These are phyloP conservation scores for Phoenoteleia sp. DNA, from an alignment of 2,888 invertebrate genomes.

Conservation along the genomic window DNA sequence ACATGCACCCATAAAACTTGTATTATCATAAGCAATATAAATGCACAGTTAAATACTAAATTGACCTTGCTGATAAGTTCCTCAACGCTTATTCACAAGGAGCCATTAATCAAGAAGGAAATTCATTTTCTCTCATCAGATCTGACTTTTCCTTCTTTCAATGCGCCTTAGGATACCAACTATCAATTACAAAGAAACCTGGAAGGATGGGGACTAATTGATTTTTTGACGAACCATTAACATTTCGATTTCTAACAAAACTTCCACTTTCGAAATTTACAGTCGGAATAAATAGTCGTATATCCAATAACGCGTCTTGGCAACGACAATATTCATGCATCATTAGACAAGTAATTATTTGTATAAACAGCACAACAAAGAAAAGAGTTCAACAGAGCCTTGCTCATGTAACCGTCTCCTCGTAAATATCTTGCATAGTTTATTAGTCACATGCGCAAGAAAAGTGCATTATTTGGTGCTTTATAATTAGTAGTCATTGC, in stretches of 20 bases:
- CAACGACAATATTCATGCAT: slow-evolving; percentile 7
- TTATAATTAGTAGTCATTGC: slow-evolving; percentile 16
- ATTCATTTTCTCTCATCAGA: background rate
- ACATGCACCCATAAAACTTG: background rate
- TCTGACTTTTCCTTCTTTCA: background rate
- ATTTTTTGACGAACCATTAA: background rate
- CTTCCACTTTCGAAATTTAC: background rate
- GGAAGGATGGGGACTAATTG: background rate
- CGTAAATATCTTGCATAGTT: slow-evolving; percentile 27
- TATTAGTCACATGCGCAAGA: slow-evolving; percentile 16
- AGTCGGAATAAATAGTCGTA: background rate
- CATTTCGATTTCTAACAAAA: no score
- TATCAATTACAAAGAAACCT: background rate
- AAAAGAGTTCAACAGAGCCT: background rate
- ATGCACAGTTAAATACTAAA: background rate
- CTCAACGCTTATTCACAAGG: background rate
- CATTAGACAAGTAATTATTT: slow-evolving; percentile 36
- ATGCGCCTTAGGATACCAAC: no score
- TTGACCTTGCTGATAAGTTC: slow-evolving; percentile 8
- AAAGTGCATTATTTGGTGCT: slow-evolving; percentile 16
- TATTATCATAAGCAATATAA: slow-evolving; percentile 5
- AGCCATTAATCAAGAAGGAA: background rate
- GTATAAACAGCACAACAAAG: slow-evolving; percentile 33
- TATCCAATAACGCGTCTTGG: background rate
- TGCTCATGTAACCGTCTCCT: slow-evolving; percentile 35